Evolutionary conservation across 2,113 vertebrate species (phyloP).

Genomic region (Mugil cephalus): DNA sequence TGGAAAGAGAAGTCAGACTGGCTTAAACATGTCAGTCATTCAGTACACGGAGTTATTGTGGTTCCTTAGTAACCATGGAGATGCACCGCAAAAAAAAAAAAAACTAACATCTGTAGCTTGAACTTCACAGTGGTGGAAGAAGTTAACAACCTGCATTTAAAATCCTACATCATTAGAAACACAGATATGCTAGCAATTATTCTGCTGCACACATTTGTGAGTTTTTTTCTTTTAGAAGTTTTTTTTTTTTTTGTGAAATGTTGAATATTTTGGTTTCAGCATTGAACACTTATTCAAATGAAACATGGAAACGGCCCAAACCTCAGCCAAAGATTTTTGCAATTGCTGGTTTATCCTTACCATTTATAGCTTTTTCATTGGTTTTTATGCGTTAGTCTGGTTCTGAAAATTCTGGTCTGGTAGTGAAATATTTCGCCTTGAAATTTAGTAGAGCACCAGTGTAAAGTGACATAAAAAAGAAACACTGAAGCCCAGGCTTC

Average conservation of each 20-base stretch:
- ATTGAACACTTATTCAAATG: not conserved
- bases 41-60: not conserved
- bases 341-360: not conserved
- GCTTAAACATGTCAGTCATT: not conserved
- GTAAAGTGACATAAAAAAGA: constrained; percentile 3
- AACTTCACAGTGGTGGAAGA: not conserved
- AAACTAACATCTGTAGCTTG: constrained; percentile 10
- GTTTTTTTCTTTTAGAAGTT: too few species aligned
- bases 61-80: constrained; percentile 6
- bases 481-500: constrained; percentile 3
- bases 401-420: constrained; percentile 4
- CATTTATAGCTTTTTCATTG: not conserved
- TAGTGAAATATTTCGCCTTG: not conserved
- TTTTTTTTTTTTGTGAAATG: not conserved
- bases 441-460: not conserved
- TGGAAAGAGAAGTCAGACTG: not conserved
- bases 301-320: not conserved
- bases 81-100: not conserved
- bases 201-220: not conserved
- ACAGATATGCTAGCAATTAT: not conserved
- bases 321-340: not conserved
- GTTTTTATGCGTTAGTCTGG: not conserved
- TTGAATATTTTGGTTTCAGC: not conserved
- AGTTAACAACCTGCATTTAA: not conserved
- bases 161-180: too few species aligned